Percentiles rank a stretch among this genome's conserved stretches.
These are phyloP conservation scores for Rhabditoides inermis DNA, from an alignment of 2,888 invertebrate genomes.

Conservation along the genomic window DNA sequence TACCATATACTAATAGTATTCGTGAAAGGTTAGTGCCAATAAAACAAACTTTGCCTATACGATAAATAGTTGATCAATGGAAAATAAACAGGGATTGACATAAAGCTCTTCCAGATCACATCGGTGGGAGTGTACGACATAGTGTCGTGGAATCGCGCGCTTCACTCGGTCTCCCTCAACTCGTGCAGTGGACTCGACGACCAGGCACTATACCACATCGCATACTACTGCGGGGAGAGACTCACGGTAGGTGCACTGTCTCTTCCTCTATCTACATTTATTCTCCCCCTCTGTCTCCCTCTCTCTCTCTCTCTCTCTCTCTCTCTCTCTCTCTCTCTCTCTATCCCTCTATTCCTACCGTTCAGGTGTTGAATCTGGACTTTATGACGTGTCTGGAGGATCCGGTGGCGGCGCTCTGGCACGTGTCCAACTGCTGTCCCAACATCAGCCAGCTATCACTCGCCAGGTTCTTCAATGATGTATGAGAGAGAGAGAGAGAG, in stretches of 20 bases:
- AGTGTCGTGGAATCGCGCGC: constrained; percentile 37
- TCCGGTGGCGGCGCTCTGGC: constrained; percentile 35
- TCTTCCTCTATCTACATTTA: background rate
- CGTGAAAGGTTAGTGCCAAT: too few relatives aligned
- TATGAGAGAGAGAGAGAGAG: too few relatives aligned
- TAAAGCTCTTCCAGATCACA: constrained; percentile 30
- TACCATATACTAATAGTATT: too few relatives aligned
- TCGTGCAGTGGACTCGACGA: constrained; percentile 46
- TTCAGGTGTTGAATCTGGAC: constrained; percentile 44
- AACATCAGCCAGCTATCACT: constrained; percentile 46
- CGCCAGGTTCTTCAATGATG: constrained; percentile 47
- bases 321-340: background rate
- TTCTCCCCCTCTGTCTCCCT: background rate
- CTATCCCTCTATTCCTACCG: background rate
- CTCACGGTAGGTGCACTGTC: constrained; percentile 17
- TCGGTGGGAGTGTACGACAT: constrained; percentile 37
- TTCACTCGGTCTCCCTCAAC: constrained; percentile 44
- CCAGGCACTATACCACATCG: constrained; percentile 47
- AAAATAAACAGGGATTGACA: too few relatives aligned
- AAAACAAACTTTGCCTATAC: too few relatives aligned
- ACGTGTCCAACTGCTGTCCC: constrained; percentile 42
- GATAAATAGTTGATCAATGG: too few relatives aligned
- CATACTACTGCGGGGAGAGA: constrained; percentile 40
- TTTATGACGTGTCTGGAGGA: constrained; percentile 43
- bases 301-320: background rate